A percentile compares a stretch with the other conserved stretches of the same genome.
Conservation (phyloP, 2,888 invertebrate genomes). For the Lampropteryx suffumata region DNA sequence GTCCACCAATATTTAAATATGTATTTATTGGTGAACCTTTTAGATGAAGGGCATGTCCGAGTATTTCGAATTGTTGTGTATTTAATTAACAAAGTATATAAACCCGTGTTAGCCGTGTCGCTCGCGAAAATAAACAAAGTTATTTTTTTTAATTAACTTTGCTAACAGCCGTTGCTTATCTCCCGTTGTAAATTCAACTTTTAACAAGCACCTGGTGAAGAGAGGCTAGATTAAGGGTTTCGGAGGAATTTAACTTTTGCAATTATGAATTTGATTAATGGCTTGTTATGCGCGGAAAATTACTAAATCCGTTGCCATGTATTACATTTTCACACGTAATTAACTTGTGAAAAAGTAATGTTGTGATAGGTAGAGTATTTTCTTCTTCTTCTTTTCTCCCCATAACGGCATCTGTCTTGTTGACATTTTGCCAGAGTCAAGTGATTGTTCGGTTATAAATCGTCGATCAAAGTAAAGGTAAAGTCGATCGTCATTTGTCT, state of each 20-base stretch:
- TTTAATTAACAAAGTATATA: conserved; percentile 15
- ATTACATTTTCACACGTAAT: no score
- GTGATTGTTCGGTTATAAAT: no score
- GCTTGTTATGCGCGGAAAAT: background rate
- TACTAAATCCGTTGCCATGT: no score
- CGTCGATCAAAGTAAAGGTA: no score
- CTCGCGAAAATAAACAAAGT: conserved; percentile 21
- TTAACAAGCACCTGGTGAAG: conserved; percentile 6
- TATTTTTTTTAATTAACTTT: conserved; percentile 31
- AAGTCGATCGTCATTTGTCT: no score
- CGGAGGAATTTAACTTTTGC: background rate
- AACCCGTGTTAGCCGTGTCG: conserved; percentile 6
- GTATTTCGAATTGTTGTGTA: conserved; percentile 10
- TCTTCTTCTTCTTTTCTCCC: no score
- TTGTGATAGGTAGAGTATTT: no score
- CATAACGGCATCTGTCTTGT: no score
- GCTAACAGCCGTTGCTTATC: conserved; percentile 17
- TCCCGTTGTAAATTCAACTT: conserved; percentile 12
- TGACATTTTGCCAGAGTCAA: no score
- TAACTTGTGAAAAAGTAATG: no score
- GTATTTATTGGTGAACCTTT: no score
- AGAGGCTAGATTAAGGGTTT: background rate
- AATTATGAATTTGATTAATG: background rate
- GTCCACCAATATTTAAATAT: no score
- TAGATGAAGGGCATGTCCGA: background rate